Evolutionary conservation across 2,888 invertebrate species (phyloP), one percentile per base, ranked within the genome.

Genomic region (Nasonovia ribisnigri): DNA sequence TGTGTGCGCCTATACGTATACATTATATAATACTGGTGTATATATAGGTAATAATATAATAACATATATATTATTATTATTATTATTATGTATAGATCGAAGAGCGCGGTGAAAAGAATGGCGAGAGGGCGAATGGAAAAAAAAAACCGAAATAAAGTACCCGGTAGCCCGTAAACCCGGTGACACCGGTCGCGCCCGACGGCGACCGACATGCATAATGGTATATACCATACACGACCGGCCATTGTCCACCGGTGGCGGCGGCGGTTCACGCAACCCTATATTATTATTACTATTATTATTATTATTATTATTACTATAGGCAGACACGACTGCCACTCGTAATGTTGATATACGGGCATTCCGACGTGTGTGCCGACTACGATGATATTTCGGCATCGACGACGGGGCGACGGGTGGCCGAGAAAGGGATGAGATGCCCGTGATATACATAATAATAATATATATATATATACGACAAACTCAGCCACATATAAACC

Each of bases 101-200:
- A 48, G 87, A 87, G 26, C 43, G 36, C 77, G 36, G 46, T 1
- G 77, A 36, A 77, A 48, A 77, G 46, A 42, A 60, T 16, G 57
- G 54, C 11, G 86, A 36, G 36, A 20, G 77, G 77, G 77, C 77
- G 8, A 26, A 48, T 26, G 51, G 16, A 86, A 84, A 46, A 57
- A 86, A 84, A 77, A 77, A 84, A 86, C 8, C 89, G 43, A 57
- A 67, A 92, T 60, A 92, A 43, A 87, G 87, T 88, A 42, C 88
- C 92, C 92, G 88, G 92, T 92, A 92, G 92, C 87, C 92, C 51
- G 36, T 87, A 88, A 46, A 87, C 86, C 20, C 86, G 67, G 77
- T 42, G 46, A 67, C 67, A 48, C 43, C 60, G 67, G 77, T 36
- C 67, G 67, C 26, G 2, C 20, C 77, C 77, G 77, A 77, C 36